Base-by-base conservation (phyloP, 2,797 vertebrate genomes). In the Nyctibius grandis region DNA sequence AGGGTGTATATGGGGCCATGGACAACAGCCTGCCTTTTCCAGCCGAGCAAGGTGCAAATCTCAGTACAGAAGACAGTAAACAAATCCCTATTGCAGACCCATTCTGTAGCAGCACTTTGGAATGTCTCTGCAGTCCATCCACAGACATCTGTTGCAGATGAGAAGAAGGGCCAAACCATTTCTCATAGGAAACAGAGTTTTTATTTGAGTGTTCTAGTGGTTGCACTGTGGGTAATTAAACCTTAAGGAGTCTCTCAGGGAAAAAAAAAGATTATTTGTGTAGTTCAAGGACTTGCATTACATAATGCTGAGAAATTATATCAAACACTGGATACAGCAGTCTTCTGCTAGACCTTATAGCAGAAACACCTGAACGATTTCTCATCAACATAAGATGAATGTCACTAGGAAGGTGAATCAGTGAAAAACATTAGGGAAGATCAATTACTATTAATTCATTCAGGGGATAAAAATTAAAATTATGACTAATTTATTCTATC, bases 391-490 rank as follows among this genome's bases (percentile, higher is more conserved):
- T 60, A 68, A 86, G 26, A 56, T 13, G 28, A 60, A 19, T 69
- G 44, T 34, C 40, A 25, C 40, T 51, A 51, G 19, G 28, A 87
- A 75, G 16, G 17, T 51, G 48, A 87, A 56, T 61, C 20, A 38
- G 17, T 72, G 47, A 56, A 56, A 70, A 83, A 42, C 9, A 9
- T 76, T 82, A 68, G 11, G 38, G 44, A 38, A 73, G 28, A 88
- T 75, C 65, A 84, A 42, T 88, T 93, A 15, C 26, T 53, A 53
- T 85, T 85, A 75, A 85, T 91, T 92, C 23, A 53, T 88, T 70
- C 29, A 51, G 33, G 19, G 12, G 6, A 68, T 19, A 56, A 89
- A 91, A 83, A 91, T 72, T 83, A 60, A 83, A 94, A 85, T 64
- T 3, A 36, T 29, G 6, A 34, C 5, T 91, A 86, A 73, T 86